phyloP scores from a whole-genome alignment of 2,113 vertebrate genomes.

The Otolemur garnettii region DNA sequence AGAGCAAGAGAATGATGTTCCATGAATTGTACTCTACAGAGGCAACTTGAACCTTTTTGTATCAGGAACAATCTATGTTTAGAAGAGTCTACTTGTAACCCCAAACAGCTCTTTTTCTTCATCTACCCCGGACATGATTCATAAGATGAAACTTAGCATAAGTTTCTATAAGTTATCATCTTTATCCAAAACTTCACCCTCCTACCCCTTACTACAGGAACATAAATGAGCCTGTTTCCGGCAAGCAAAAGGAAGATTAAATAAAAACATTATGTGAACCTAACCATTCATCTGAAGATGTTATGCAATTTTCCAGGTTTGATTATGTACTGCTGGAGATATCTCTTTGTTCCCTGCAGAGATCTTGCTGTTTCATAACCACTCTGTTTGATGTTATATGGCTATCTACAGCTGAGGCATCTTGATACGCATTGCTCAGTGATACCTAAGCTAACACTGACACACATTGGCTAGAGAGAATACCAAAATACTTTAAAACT shows the following conservation, averaged over 20 bases:
- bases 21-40: not conserved
- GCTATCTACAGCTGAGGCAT: constrained; percentile 36
- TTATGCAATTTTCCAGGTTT: constrained; percentile 41
- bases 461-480: constrained; percentile 12
- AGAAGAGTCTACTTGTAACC: not conserved
- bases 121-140: not conserved
- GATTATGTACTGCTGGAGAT: constrained; percentile 50
- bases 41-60: not conserved
- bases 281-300: constrained; percentile 59
- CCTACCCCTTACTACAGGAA: not conserved
- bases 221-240: not conserved
- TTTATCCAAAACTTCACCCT: not conserved
- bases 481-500: constrained; percentile 32
- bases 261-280: constrained; percentile 22
- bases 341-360: constrained; percentile 59
- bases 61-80: not conserved
- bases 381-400: constrained; percentile 58
- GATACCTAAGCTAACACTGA: constrained; percentile 30
- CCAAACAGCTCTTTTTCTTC: not conserved
- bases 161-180: not conserved
- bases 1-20: not conserved
- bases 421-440: not conserved
- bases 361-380: constrained; percentile 64
- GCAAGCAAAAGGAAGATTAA: constrained; percentile 25
- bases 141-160: not conserved